These are phyloP conservation scores for Bradypodion ventrale DNA, from an alignment of 2,797 vertebrate genomes.

Conservation along the genomic window DNA sequence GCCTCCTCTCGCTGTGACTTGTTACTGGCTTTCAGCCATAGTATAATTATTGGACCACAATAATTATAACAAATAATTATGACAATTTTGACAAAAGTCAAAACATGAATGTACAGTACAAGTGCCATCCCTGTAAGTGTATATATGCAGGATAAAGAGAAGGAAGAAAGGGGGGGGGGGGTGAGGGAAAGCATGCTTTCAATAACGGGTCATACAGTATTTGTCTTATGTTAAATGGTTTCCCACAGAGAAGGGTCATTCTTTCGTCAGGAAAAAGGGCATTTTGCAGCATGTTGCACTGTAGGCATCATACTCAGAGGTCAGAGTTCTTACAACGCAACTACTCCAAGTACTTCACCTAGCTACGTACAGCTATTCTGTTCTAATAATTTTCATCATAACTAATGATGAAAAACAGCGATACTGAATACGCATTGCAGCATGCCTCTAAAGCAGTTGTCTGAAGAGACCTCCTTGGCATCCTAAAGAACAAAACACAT, in stretches of 20 bases:
- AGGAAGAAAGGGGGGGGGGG: background rate
- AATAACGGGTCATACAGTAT: slow-evolving; percentile 21
- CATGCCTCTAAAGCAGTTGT: rapidly evolving
- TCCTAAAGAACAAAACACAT: slow-evolving; percentile 55
- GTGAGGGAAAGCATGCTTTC: background rate
- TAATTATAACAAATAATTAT: background rate
- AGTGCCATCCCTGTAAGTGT: background rate
- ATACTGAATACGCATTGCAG: background rate
- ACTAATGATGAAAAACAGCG: slow-evolving; percentile 5
- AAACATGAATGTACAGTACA: background rate
- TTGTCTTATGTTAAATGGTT: background rate
- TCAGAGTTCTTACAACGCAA: background rate
- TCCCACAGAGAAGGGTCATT: slow-evolving; percentile 1
- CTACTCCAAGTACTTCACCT: background rate
- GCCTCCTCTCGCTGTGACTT: too few relatives aligned
- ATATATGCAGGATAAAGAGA: background rate
- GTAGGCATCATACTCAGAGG: slow-evolving; percentile 2
- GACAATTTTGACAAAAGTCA: too few relatives aligned
- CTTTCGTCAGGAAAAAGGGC: background rate
- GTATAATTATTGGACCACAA: background rate
- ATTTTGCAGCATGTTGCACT: slow-evolving; percentile 13
- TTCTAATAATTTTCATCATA: slow-evolving; percentile 5
- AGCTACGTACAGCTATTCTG: background rate
- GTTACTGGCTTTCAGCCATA: background rate
- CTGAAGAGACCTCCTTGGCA: slow-evolving; percentile 21